phyloP scores from a whole-genome alignment of 2,888 invertebrate species.

The Parapristionchus giblindavisi region DNA sequence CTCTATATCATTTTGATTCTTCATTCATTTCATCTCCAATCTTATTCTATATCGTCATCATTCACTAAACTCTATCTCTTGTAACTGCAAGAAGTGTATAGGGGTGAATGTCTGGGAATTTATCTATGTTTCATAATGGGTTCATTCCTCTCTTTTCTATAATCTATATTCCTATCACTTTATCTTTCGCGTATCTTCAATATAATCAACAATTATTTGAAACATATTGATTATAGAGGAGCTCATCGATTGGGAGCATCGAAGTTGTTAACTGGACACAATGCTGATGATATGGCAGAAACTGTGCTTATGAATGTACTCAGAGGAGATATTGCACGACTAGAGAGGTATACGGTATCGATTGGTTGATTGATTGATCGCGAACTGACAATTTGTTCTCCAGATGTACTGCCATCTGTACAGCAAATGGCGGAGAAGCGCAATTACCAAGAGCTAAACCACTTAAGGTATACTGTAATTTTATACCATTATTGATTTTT shows the following conservation, averaged over 20 bases:
- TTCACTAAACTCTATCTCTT: too few relatives aligned
- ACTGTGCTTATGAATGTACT: constrained; percentile 80
- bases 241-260: constrained; percentile 87
- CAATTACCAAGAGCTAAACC: constrained; percentile 65
- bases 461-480: constrained; percentile 57
- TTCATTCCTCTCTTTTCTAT: too few relatives aligned
- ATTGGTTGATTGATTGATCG: neutral
- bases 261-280: constrained; percentile 87
- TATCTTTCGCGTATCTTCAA: too few relatives aligned
- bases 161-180: too few relatives aligned
- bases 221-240: constrained; percentile 81
- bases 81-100: too few relatives aligned
- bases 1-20: too few relatives aligned
- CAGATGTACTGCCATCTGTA: constrained; percentile 53
- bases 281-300: constrained; percentile 89
- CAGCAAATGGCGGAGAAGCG: constrained; percentile 60
- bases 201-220: too few relatives aligned
- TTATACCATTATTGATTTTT: neutral
- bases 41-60: too few relatives aligned
- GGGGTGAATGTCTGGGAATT: too few relatives aligned
- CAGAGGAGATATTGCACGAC: constrained; percentile 91
- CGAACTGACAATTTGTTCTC: neutral
- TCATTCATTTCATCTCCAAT: too few relatives aligned
- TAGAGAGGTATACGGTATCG: constrained; percentile 80
- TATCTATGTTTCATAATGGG: too few relatives aligned